Base-by-base conservation (phyloP, 1,140 invertebrate species). In the Cotesia typhae region DNA sequence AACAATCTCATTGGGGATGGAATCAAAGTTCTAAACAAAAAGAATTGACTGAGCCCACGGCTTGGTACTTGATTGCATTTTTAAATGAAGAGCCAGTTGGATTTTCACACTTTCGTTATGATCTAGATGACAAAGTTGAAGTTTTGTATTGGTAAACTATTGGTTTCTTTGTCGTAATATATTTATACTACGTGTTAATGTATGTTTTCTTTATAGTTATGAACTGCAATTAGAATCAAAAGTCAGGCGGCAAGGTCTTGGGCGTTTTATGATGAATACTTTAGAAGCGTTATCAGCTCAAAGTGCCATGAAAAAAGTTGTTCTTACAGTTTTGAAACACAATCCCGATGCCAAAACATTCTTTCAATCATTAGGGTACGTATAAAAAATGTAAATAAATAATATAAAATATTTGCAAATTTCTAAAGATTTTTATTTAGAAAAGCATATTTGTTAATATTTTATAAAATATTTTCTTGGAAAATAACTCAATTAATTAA, bases 21-120 rank as follows among this genome's bases (percentile, higher is more conserved):
- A 88, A 92, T 75, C 85, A 88, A 10, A 84, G 88, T 69, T 86
- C 89, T 4, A 93, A 93, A 78, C 79, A 86, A 55, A 84, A 88
- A 4, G 92, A 93, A 83, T 85, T 93, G 75, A 90, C 88, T 2
- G 91, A 93, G 74, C 83, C 89, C 38, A 86, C 85, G 79, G 92
- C 92, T 0, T 88, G 89, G 78, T 93, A 91, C 78, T 80, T 94
- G 52, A 84, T 93, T 63, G 92, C 89, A 67, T 83, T 84, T 7
- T 79, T 81, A 36, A 78, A 88, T 20, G 81, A 87, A 2, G 84
- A 87, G 75, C 89, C 89, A 35, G 87, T 93, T 37, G 93, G 90
- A 0, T 94, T 93, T 81, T 89, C 90, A 28, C 93, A 94, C 85
- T 96, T 95, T 81, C 87, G 94, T 73, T 96, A 95, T 87, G 94